Base-by-base conservation (phyloP, 2,888 invertebrate species). In the Gordius sp. region DNA sequence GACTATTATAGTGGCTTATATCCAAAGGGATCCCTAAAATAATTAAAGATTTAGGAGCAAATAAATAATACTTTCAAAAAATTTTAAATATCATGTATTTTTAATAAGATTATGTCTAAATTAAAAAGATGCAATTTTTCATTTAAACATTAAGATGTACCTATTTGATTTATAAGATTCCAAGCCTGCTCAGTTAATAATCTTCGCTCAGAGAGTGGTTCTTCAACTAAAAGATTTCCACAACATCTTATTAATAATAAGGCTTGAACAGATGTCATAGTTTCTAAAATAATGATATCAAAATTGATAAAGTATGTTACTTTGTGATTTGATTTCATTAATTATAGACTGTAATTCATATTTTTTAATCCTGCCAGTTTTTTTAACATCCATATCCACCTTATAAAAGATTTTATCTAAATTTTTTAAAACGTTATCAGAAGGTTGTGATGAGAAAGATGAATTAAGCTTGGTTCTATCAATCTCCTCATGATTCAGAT, bases 221-320 rank as follows among this genome's bases (percentile, higher is more conserved):
- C 47, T n/a, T 20, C 13, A n/a, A 47, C 47, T 20, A 47, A n/a
- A 47, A 47, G 20, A 47, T 47, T 20, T 47, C 47, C 47, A 47
- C 47, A 47, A 20, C 47, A 47, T 47, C 47, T 47, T 47, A 47
- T 47, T n/a, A 47, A 20, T n/a, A 47, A 20, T 4, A 47, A 20
- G 4, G 23, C 13, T 47, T 47, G 47, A 4, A 47, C 20, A 47
- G 47, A 20, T 18, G 47, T 47, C 47, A 47, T 47, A 47, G 20
- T 20, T n/a, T 47, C 47, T 47, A 47, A 47, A 47, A n/a, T n/a
- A 47, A 18, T n/a, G n/a, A 33, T 33, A 33, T 33, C 39, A 33
- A 33, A 33, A 33, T 13, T 33, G n/a, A 8, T 13, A 33, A 33
- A 33, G n/a, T 33, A 33, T 33, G 4, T n/a, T 18, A 47, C 47